A percentile compares a stretch with the other conserved stretches of the same genome.
These are phyloP conservation scores for Gymnocypris eckloni DNA, from an alignment of 2,797 vertebrate species.

Conservation along the genomic window DNA sequence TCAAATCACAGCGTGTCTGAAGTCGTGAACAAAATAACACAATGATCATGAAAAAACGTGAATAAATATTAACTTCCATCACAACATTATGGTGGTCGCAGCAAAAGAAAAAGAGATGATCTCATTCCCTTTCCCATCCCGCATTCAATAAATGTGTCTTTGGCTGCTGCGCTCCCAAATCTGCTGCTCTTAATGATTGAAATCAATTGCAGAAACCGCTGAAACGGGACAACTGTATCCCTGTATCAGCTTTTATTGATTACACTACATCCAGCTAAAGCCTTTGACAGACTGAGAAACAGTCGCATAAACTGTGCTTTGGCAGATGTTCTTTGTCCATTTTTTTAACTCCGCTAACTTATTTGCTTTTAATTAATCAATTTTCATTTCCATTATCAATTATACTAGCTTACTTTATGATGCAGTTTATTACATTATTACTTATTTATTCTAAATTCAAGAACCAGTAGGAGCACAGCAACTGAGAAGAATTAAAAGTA, in stretches of 20 bases:
- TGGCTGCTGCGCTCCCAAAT: neutral
- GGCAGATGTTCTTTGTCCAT: constrained; percentile 3
- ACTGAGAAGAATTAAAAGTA: neutral
- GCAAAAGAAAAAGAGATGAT: neutral
- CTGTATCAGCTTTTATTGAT: constrained; percentile 12
- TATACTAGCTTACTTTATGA: neutral
- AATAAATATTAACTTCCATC: no score
- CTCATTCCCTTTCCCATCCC: neutral
- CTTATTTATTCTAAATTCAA: neutral
- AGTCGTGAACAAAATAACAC: constrained; percentile 15
- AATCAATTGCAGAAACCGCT: neutral
- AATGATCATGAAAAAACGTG: neutral
- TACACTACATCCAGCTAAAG: neutral
- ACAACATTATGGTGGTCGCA: no score
- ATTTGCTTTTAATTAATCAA: neutral
- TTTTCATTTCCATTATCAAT: neutral
- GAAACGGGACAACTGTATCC: neutral
- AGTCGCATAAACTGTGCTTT: neutral
- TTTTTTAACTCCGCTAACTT: neutral
- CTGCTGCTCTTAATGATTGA: neutral
- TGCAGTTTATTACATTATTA: neutral
- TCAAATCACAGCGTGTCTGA: constrained; percentile 3
- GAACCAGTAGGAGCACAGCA: neutral
- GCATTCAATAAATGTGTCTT: neutral
- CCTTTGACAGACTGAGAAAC: neutral